phyloP scores from a whole-genome alignment of 2,888 invertebrate genomes.

The Pyrocoelia pectoralis region DNA sequence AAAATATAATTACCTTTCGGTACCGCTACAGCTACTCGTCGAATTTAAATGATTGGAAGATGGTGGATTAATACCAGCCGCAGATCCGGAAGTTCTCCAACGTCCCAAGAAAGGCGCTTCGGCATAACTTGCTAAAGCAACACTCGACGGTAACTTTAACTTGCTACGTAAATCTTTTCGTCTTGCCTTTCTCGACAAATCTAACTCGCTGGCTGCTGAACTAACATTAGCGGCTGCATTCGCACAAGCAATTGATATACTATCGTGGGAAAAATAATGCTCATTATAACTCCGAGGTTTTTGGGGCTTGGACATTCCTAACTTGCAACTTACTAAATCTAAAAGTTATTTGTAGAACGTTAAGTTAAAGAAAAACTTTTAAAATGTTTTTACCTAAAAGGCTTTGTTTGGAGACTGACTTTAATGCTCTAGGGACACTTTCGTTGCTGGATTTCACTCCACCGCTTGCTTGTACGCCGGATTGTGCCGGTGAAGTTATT shows the following conservation, averaged over 20 bases:
- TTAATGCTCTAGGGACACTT: slow-evolving; percentile 60
- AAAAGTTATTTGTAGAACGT: slow-evolving; percentile 46
- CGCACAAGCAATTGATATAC: slow-evolving; percentile 70
- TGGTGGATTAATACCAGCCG: slow-evolving; percentile 64
- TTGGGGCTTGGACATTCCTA: slow-evolving; percentile 67
- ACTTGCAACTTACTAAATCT: slow-evolving; percentile 83
- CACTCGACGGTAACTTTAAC: slow-evolving; percentile 69
- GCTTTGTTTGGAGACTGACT: slow-evolving; percentile 69
- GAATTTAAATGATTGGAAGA: slow-evolving; percentile 70
- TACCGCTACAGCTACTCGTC: slow-evolving; percentile 71
- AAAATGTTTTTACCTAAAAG: slow-evolving; percentile 62
- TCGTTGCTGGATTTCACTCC: slow-evolving; percentile 60
- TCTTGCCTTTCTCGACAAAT: slow-evolving; percentile 75
- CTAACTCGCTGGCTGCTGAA: slow-evolving; percentile 77
- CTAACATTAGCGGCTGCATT: slow-evolving; percentile 68
- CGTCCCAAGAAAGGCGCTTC: slow-evolving; percentile 78
- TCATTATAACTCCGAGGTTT: slow-evolving; percentile 41
- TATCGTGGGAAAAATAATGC: slow-evolving; percentile 77
- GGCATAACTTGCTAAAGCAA: slow-evolving; percentile 73
- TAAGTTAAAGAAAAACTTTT: neutral
- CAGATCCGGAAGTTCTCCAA: slow-evolving; percentile 67
- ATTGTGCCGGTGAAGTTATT: slow-evolving; percentile 43
- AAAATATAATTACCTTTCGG: slow-evolving; percentile 65
- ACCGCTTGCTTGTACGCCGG: slow-evolving; percentile 49
- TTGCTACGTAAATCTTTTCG: slow-evolving; percentile 68